Evolutionary conservation across 2,888 invertebrate genomes (phyloP).

Genomic region (Ariolimax columbianus): DNA sequence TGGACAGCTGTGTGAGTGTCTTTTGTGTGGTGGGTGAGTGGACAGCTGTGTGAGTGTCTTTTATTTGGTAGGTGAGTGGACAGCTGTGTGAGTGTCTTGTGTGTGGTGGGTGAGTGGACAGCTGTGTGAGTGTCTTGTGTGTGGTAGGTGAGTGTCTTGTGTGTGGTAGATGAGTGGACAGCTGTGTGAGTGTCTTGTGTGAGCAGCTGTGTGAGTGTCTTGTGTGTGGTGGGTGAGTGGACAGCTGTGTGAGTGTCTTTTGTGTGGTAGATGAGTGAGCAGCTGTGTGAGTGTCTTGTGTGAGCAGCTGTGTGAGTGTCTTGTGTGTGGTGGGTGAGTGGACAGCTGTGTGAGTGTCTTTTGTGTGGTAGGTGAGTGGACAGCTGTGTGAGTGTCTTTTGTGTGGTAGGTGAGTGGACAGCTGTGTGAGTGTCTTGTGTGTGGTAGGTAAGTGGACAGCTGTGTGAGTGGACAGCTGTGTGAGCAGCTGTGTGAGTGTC

Average conservation of each 20-base stretch:
- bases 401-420: too few species aligned
- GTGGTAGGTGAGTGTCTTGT: neutral
- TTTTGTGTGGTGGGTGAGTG: neutral
- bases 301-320: too few species aligned
- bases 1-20: neutral
- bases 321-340: too few species aligned
- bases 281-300: too few species aligned
- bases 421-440: too few species aligned
- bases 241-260: neutral
- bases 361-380: too few species aligned
- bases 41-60: neutral
- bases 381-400: too few species aligned
- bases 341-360: too few species aligned
- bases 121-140: neutral
- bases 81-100: neutral
- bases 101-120: neutral
- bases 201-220: neutral
- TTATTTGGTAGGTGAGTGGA: neutral
- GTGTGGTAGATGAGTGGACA: neutral
- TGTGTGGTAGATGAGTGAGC: neutral
- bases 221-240: neutral
- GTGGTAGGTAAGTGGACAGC: too few species aligned
- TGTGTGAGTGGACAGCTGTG: neutral
- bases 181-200: neutral
- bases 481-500: neutral